These are phyloP conservation scores for Chrysocyon brachyurus DNA, from an alignment of 2,797 vertebrate genomes.

Conservation along the genomic window DNA sequence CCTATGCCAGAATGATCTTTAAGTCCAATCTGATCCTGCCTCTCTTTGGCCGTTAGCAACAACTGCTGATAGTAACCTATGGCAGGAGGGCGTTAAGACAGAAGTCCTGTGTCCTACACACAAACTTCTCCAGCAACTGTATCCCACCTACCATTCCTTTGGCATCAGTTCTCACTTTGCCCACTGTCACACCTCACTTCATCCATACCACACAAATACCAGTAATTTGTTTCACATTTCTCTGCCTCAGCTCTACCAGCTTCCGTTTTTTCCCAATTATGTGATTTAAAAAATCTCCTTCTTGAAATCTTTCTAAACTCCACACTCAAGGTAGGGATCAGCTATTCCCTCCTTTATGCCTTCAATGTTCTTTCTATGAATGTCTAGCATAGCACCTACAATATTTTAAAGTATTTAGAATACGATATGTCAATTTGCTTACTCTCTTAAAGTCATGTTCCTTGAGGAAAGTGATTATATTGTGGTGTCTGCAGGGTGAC, in stretches of 20 bases:
- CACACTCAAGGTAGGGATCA: neutral
- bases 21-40: neutral
- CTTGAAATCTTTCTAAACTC: neutral
- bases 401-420: neutral
- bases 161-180: neutral
- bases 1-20: neutral
- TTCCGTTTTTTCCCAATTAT: neutral
- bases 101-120: neutral
- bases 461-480: neutral
- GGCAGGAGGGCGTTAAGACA: neutral
- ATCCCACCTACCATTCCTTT: neutral
- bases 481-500: neutral
- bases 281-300: neutral
- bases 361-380: neutral
- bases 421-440: neutral
- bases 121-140: neutral
- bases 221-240: neutral
- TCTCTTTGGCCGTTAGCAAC: neutral
- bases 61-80: accelerated
- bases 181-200: neutral
- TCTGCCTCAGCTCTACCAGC: neutral
- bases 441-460: neutral
- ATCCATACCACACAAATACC: neutral
- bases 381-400: neutral
- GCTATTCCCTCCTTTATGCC: neutral